Base-by-base conservation (phyloP, 2,797 vertebrate species). In the Discoglossus pictus region DNA sequence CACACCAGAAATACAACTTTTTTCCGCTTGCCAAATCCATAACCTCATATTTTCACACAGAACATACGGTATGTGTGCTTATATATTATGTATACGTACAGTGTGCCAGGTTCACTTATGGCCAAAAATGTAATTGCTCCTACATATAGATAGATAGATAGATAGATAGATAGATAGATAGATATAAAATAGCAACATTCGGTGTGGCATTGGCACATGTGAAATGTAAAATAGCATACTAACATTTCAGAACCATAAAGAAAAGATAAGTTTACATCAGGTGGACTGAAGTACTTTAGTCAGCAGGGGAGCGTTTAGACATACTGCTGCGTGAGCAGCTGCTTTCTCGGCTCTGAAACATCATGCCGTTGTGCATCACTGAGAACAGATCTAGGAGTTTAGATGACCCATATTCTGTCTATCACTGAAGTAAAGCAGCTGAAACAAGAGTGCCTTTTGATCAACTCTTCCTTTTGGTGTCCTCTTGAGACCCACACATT, bases 351-450 rank as follows among this genome's bases (percentile, higher is more conserved):
- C 55, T 72, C 50, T 73, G 60, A 72, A 69, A 65, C 38, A 66
- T 59, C 62, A 67, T 74, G 68, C 65, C 47, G 64, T 51, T 61
- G 39, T 68, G 54, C 51, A 58, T 60, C 18, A 53, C 51, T 35
- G 34, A 24, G 4, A 72, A 55, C 20, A 62, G 56, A 38, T 24
- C 8, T 53, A 64, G 25, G 52, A 56, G 17, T 61, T 73, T 64
- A 62, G 65, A 55, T 74, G 72, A 75, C 72, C 74, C 68, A 74
- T 23, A 74, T 78, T 73, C 68, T 68, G 52, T 61, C 68, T 54
- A 40, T 73, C 61, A 31, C 27, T 38, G 62, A 70, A 56, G 16
- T 36, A 18, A 54, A 2, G 1, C 2, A 51, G 35, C 7, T 58
- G 27, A 47, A 48, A 54, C 0, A 2, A 1, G 2, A 53, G 17